These are phyloP conservation scores for Heterodera schachtii DNA, from an alignment of 1,140 invertebrate species.

Conservation along the genomic window DNA sequence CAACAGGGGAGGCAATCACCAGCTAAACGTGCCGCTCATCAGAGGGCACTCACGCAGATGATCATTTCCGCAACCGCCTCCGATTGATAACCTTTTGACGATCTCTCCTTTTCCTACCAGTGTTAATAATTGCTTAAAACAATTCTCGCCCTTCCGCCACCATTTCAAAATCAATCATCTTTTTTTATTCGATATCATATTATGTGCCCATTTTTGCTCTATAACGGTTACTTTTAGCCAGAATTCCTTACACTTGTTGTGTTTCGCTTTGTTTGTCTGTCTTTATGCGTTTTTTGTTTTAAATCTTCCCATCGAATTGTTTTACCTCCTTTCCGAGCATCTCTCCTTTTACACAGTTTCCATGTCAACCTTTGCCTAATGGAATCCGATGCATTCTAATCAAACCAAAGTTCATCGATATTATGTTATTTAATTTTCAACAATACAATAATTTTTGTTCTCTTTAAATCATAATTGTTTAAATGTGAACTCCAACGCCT, in stretches of 20 bases:
- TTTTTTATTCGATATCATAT: too few species aligned
- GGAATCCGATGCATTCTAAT: neutral
- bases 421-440: neutral
- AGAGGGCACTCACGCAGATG: slow-evolving; percentile 8
- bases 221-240: too few species aligned
- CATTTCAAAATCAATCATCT: neutral
- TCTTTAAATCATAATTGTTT: neutral
- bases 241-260: too few species aligned
- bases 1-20: slow-evolving; percentile 2
- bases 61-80: neutral
- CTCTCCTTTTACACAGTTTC: neutral
- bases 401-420: neutral
- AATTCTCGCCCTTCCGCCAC: neutral
- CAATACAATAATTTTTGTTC: neutral
- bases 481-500: neutral
- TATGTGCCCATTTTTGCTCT: too few species aligned
- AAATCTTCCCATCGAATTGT: neutral
- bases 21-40: slow-evolving; percentile 19
- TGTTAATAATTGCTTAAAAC: neutral
- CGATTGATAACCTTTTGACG: neutral
- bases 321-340: neutral
- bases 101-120: too few species aligned
- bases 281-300: neutral
- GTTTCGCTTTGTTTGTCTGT: neutral
- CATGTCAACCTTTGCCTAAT: neutral